Base-by-base conservation (phyloP, 2,888 invertebrate species). In the Frankliniella fusca region DNA sequence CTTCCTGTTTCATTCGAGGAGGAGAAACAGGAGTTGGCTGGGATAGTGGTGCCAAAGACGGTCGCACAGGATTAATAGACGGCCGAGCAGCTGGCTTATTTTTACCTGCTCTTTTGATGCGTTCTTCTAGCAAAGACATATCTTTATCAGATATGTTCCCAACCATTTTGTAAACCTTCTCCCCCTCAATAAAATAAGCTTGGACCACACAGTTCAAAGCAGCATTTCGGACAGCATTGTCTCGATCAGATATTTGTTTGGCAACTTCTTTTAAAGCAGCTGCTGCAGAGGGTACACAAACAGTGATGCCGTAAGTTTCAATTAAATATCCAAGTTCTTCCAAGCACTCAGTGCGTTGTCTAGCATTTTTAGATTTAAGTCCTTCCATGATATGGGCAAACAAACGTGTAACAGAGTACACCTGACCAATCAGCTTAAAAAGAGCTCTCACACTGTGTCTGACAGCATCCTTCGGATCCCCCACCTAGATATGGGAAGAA, bases 121-220 rank as follows among this genome's bases (percentile, higher is more conserved):
- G 92, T 89, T 99, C 99, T 86, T 99, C 98, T 81, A 99, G 89
- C 85, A 98, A 91, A 0, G 97, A 96, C 86, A 95, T 91, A 87
- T 99, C 99, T 89, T 99, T 99, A 87, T 98, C 98, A 0, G 94
- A 95, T 86, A 97, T 93, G 94, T 95, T 94, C 84, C 98, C 97
- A 85, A 98, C 93, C 88, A 95, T 92, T 90, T 97, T 97, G 89
- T 94, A 96, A 0, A 98, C 91, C 87, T 92, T 93, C 86, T 99
- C 99, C 0, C 98, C 98, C 84, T 97, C 94, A 54, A 97, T 90
- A 88, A 94, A 94, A 88, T 96, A 98, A 0, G 95, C 97, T 85
- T 94, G 93, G 0, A 98, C 95, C 82, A 98, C 93, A 86, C 96
- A 95, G 90, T 98, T 99, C 81, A 99, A 91, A 0, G 99, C 98